Conservation (phyloP, 2,888 invertebrate species). For the Hybos culiciformis region DNA sequence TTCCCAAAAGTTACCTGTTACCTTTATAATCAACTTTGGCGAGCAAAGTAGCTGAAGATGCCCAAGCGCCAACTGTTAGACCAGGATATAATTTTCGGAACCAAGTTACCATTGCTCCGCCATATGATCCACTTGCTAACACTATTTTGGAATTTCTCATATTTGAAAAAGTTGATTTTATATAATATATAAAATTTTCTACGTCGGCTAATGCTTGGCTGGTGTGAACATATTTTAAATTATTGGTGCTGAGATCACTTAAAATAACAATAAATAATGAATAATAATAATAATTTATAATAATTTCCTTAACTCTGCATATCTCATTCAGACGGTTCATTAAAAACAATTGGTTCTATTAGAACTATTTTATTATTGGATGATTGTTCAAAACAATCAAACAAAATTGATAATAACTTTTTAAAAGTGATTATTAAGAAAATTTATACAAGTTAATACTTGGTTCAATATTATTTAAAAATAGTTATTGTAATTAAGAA, state of each 20-base stretch:
- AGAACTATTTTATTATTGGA: too few relatives aligned
- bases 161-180: constrained; percentile 27
- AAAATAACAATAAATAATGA: constrained; percentile 14
- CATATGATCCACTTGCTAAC: constrained; percentile 48
- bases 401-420: too few relatives aligned
- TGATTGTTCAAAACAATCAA: too few relatives aligned
- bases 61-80: constrained; percentile 41
- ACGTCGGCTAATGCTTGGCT: constrained; percentile 51
- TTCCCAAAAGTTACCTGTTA: constrained; percentile 5
- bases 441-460: too few relatives aligned
- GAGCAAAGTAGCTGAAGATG: constrained; percentile 47
- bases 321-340: too few relatives aligned
- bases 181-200: constrained; percentile 41
- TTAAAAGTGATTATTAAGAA: too few relatives aligned
- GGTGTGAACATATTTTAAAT: constrained; percentile 43
- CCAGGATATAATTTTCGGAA: constrained; percentile 47
- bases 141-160: constrained; percentile 31
- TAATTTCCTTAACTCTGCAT: background rate
- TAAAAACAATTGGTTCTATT: too few relatives aligned
- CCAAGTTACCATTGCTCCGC: constrained; percentile 51
- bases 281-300: background rate
- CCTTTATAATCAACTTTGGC: constrained; percentile 43
- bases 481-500: too few relatives aligned
- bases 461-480: too few relatives aligned
- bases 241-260: constrained; percentile 44